Percentiles rank a stretch among this genome's conserved stretches.
Evolutionary conservation across 2,797 vertebrate species (phyloP).

Genomic region (Anabacerthia variegaticeps): DNA sequence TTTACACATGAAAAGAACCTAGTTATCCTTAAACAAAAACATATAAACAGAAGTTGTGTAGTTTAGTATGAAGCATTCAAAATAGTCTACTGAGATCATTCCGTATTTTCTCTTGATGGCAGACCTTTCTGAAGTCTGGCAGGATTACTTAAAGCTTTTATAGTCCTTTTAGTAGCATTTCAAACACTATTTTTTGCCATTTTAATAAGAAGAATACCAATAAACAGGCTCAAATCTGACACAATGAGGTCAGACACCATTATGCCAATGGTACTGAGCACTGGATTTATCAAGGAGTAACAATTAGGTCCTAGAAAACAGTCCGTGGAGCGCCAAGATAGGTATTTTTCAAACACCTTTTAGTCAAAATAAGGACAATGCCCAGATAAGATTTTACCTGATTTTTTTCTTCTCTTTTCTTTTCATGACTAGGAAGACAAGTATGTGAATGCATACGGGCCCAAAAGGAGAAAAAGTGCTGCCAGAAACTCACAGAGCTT

Average conservation of each 20-base stretch:
- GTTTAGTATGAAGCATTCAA: background rate
- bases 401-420: background rate
- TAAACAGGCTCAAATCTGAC: background rate
- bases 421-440: background rate
- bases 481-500: background rate
- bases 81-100: background rate
- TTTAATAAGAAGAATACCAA: background rate
- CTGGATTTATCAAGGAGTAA: background rate
- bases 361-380: background rate
- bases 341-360: background rate
- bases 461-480: background rate
- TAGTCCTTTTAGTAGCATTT: background rate
- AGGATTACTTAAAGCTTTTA: background rate
- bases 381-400: background rate
- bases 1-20: background rate
- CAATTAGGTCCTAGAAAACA: background rate
- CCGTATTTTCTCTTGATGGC: background rate
- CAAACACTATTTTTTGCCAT: background rate
- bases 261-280: background rate
- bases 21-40: background rate
- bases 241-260: background rate
- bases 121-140: background rate
- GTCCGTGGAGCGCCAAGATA: background rate
- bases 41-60: background rate
- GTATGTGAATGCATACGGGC: background rate